phyloP scores from a whole-genome alignment of 2,113 vertebrate genomes.

The Antechinus flavipes region DNA sequence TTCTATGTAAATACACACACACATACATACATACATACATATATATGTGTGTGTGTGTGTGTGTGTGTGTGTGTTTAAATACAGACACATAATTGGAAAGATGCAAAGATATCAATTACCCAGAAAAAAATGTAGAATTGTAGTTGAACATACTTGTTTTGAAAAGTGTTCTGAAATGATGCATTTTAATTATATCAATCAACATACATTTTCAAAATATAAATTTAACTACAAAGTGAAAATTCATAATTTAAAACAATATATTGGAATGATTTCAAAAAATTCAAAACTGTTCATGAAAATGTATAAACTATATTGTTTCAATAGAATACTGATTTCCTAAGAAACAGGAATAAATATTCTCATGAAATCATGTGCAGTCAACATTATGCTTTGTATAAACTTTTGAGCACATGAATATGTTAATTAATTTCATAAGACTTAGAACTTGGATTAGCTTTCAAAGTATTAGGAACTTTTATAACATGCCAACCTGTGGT shows the following conservation, averaged over 20 bases:
- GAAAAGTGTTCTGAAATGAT: constrained; percentile 71
- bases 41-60: too few relatives aligned
- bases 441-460: constrained; percentile 73
- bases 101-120: constrained; percentile 55
- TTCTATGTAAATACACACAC: background rate
- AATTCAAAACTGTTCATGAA: constrained; percentile 80
- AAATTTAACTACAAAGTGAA: constrained; percentile 78
- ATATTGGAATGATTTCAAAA: constrained; percentile 77
- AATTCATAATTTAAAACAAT: constrained; percentile 59
- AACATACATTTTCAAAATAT: constrained; percentile 74
- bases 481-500: constrained; percentile 24
- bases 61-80: background rate
- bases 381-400: constrained; percentile 74
- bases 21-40: background rate
- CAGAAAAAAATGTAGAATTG: constrained; percentile 59
- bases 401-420: constrained; percentile 78
- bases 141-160: constrained; percentile 64
- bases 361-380: constrained; percentile 75
- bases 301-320: constrained; percentile 79
- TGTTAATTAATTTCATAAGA: constrained; percentile 79
- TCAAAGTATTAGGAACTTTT: constrained; percentile 75
- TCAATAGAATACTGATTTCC: constrained; percentile 77
- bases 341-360: constrained; percentile 52
- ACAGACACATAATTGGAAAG: background rate
- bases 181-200: constrained; percentile 79